These are phyloP conservation scores for Cerceris ruficornis DNA, from an alignment of 2,888 invertebrate genomes.

Conservation along the genomic window DNA sequence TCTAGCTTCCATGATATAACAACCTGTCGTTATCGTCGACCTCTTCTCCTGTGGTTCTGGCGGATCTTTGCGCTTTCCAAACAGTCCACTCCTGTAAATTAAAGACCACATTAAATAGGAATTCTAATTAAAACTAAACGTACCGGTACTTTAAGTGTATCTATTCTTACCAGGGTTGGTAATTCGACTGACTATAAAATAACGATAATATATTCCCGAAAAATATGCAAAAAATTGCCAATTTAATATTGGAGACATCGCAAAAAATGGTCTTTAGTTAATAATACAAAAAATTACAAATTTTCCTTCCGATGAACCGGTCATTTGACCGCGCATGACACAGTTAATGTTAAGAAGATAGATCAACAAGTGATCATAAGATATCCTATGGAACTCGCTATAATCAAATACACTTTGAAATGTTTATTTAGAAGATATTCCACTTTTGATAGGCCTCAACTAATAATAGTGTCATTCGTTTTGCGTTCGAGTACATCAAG, in stretches of 20 bases:
- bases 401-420: neutral
- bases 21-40: conserved; percentile 76
- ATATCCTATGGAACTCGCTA: neutral
- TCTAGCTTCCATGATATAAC: neutral
- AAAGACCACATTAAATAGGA: conserved; percentile 3
- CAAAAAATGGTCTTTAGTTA: too few relatives aligned
- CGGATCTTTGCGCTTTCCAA: conserved; percentile 75
- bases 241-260: too few relatives aligned
- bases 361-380: neutral
- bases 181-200: too few relatives aligned
- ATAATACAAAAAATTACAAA: too few relatives aligned
- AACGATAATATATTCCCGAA: neutral
- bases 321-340: too few relatives aligned
- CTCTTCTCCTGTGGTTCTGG: conserved; percentile 59
- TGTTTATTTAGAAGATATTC: neutral
- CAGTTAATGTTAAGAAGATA: neutral
- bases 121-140: conserved; percentile 9
- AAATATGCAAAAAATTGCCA: too few relatives aligned
- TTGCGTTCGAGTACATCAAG: conserved; percentile 30
- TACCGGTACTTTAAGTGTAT: too few relatives aligned
- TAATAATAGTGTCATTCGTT: conserved; percentile 32
- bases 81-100: conserved; percentile 74
- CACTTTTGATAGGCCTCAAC: conserved; percentile 2
- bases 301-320: too few relatives aligned
- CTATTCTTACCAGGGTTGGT: neutral